Conservation (phyloP, 2,113 vertebrate genomes). For the Psophia crepitans region DNA sequence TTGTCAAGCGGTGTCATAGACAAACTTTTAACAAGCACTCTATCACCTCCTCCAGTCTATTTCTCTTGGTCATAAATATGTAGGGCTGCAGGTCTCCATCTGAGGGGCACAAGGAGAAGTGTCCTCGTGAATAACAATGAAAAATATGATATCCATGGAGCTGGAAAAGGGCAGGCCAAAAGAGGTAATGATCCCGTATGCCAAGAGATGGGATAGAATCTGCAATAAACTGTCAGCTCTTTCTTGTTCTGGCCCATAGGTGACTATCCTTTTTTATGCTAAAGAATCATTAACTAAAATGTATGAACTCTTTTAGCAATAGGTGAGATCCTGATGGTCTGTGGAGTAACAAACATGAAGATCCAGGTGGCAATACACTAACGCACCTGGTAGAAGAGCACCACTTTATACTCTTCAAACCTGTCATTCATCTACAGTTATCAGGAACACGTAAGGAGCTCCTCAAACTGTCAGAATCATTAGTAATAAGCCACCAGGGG, state of each 20-base stretch:
- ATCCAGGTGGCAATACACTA: background rate
- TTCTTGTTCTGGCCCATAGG: background rate
- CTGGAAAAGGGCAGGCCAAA: background rate
- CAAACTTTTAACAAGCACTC: background rate
- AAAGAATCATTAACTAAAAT: background rate
- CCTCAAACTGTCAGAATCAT: background rate
- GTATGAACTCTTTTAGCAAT: background rate
- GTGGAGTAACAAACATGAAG: background rate
- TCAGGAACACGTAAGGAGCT: background rate
- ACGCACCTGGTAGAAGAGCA: background rate
- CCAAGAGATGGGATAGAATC: background rate
- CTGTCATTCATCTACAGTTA: background rate
- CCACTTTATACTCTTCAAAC: background rate
- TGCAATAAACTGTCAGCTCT: background rate
- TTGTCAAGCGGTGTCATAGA: background rate
- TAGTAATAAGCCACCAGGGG: background rate
- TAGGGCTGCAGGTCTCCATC: background rate
- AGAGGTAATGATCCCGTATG: background rate
- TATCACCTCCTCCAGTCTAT: background rate
- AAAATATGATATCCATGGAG: background rate
- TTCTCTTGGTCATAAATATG: background rate
- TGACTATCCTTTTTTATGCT: background rate
- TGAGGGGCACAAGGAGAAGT: background rate
- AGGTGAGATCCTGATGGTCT: background rate
- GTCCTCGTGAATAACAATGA: background rate